Evolutionary conservation across 2,888 invertebrate species (phyloP).

Genomic region (Leptothorax acervorum): DNA sequence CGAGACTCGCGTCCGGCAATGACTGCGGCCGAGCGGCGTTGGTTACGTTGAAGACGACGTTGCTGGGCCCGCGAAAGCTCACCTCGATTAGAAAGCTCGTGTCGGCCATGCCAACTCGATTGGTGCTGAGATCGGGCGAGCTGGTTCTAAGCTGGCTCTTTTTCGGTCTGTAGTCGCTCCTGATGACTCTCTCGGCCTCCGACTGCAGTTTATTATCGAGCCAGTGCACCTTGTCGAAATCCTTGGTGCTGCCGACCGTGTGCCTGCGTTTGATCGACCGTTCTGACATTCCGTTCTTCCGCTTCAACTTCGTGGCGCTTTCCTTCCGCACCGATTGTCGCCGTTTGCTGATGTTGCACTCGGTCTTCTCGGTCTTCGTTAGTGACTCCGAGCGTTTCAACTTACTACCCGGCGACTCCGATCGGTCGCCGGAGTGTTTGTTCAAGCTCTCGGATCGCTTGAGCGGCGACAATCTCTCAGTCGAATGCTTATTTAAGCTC

Average conservation of each 20-base stretch:
- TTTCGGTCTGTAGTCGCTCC: constrained; percentile 87
- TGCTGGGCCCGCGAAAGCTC: constrained; percentile 86
- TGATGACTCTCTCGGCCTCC: constrained; percentile 84
- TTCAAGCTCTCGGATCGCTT: constrained; percentile 84
- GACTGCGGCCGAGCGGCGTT: constrained; percentile 86
- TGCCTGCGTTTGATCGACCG: constrained; percentile 95
- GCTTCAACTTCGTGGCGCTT: constrained; percentile 88
- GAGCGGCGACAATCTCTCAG: constrained; percentile 78
- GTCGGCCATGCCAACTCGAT: constrained; percentile 81
- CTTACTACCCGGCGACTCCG: constrained; percentile 85
- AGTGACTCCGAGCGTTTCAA: constrained; percentile 89
- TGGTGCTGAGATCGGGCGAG: constrained; percentile 88
- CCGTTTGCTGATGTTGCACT: constrained; percentile 92
- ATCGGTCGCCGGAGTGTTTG: constrained; percentile 83
- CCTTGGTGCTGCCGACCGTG: constrained; percentile 97
- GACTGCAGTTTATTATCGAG: constrained; percentile 87
- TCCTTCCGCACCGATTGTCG: constrained; percentile 87
- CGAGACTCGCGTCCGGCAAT: constrained; percentile 86
- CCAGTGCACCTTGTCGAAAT: constrained; percentile 90
- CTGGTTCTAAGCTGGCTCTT: constrained; percentile 88
- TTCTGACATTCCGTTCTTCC: constrained; percentile 93
- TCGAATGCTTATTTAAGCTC: constrained; percentile 87
- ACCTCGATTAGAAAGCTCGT: constrained; percentile 86
- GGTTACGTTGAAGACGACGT: constrained; percentile 86
- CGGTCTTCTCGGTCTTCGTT: constrained; percentile 91